Conservation (phyloP, 2,113 vertebrate genomes). For the Antidorcas marsupialis region DNA sequence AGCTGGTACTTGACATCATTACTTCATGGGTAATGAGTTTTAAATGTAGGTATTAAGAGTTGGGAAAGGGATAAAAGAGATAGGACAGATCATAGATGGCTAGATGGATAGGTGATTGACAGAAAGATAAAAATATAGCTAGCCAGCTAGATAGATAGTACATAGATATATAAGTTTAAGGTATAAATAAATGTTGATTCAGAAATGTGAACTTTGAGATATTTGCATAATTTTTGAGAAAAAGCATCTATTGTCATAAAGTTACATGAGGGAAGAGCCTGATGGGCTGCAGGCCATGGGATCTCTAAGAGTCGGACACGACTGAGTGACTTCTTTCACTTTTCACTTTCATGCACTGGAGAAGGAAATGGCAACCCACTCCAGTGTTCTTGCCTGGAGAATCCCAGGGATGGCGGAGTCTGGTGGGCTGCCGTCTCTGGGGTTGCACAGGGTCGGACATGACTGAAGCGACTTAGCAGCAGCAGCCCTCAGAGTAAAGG, state of each 20-base stretch:
- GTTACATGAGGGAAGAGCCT: not conserved
- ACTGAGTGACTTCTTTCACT: too few species aligned
- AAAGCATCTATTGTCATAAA: not conserved
- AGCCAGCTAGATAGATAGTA: not conserved
- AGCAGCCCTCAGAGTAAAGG: not conserved
- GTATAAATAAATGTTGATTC: not conserved
- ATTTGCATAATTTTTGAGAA: not conserved
- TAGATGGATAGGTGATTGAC: not conserved
- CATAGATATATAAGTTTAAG: not conserved
- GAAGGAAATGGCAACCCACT: too few species aligned
- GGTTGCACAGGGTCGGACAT: too few species aligned
- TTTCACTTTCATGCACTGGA: too few species aligned
- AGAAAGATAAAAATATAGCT: not conserved
- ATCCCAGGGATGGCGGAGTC: too few species aligned
- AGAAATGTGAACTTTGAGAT: conserved; percentile 9
- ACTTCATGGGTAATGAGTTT: not conserved
- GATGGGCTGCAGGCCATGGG: too few species aligned
- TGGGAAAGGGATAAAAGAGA: not conserved
- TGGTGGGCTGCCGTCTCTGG: too few species aligned
- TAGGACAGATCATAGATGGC: not conserved
- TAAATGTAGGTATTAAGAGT: not conserved
- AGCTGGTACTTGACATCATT: not conserved
- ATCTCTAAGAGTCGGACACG: too few species aligned
- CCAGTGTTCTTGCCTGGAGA: too few species aligned
- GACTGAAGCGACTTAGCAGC: too few species aligned